Conservation (phyloP, 2,888 invertebrate species). For the Lithophane semibrunnea region DNA sequence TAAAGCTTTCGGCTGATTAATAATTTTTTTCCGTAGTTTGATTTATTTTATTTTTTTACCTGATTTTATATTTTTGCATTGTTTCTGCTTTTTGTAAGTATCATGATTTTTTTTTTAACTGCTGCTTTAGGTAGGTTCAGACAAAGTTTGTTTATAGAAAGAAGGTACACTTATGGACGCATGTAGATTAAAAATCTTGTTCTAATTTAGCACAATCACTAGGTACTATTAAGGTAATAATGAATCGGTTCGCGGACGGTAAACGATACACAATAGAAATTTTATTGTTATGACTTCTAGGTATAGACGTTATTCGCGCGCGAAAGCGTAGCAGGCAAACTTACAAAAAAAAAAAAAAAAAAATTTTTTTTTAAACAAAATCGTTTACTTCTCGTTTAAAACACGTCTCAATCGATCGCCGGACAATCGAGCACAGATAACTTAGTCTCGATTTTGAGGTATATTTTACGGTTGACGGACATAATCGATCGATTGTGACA, state of each 20-base stretch:
- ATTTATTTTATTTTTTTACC: too few relatives aligned
- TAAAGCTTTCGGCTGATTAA: background rate
- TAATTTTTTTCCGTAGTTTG: conserved; percentile 14
- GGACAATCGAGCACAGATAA: conserved; percentile 79
- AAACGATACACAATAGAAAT: too few relatives aligned
- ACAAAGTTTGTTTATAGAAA: background rate
- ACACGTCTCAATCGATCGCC: conserved; percentile 73
- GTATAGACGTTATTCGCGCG: too few relatives aligned
- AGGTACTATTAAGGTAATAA: background rate
- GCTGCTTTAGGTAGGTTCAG: background rate
- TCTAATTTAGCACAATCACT: background rate
- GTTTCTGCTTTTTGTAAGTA: background rate
- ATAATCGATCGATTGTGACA: conserved; percentile 88
- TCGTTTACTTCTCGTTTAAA: conserved; percentile 60
- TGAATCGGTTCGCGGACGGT: too few relatives aligned
- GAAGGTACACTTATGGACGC: background rate
- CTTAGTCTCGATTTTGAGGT: conserved; percentile 85
- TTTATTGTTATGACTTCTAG: too few relatives aligned
- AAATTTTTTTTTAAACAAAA: conserved; percentile 24
- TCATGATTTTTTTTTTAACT: background rate
- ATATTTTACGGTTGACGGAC: conserved; percentile 87
- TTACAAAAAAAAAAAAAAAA: background rate
- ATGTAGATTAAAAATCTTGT: too few relatives aligned
- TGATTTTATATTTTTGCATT: background rate
- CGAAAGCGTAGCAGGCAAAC: background rate